These are phyloP conservation scores for Dorcus parallelipipedus DNA, from an alignment of 2,888 invertebrate genomes.

Conservation along the genomic window DNA sequence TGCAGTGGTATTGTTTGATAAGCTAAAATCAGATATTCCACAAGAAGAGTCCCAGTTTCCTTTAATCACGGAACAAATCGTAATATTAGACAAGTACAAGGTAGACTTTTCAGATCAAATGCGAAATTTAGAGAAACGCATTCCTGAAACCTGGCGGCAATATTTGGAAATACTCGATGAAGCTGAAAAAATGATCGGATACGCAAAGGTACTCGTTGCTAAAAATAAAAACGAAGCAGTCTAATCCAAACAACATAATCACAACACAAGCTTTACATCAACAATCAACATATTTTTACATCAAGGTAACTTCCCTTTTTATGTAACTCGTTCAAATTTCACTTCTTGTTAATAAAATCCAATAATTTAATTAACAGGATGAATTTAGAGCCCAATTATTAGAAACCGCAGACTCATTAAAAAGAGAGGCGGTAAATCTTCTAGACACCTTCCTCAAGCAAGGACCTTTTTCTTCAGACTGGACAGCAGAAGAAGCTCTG, in stretches of 20 bases:
- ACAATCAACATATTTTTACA: not conserved
- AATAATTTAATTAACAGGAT: slow-evolving; percentile 45
- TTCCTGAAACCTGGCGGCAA: slow-evolving; percentile 64
- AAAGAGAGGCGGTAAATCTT: slow-evolving; percentile 64
- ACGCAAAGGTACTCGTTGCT: slow-evolving; percentile 57
- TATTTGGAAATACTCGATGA: slow-evolving; percentile 68
- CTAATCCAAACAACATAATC: not conserved
- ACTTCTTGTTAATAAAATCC: not conserved
- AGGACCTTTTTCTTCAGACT: slow-evolving; percentile 63
- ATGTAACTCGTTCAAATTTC: not conserved
- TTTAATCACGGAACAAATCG: slow-evolving; percentile 71
- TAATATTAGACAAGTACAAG: slow-evolving; percentile 69
- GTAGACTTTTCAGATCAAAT: slow-evolving; percentile 65
- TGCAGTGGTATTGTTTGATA: slow-evolving; percentile 65
- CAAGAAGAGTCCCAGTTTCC: slow-evolving; percentile 69
- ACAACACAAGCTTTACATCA: too few relatives aligned
- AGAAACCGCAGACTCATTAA: slow-evolving; percentile 69
- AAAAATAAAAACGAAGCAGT: slow-evolving; percentile 8
- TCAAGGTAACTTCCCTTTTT: not conserved
- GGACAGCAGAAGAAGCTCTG: slow-evolving; percentile 55
- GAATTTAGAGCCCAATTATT: slow-evolving; percentile 69
- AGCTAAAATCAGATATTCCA: slow-evolving; percentile 62
- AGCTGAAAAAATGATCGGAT: slow-evolving; percentile 69
- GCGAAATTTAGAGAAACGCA: slow-evolving; percentile 54
- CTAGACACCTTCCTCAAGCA: slow-evolving; percentile 65